Evolutionary conservation across 2,113 vertebrate species (phyloP), one percentile per base, ranked within the genome.

Genomic region (Myodes glareolus): DNA sequence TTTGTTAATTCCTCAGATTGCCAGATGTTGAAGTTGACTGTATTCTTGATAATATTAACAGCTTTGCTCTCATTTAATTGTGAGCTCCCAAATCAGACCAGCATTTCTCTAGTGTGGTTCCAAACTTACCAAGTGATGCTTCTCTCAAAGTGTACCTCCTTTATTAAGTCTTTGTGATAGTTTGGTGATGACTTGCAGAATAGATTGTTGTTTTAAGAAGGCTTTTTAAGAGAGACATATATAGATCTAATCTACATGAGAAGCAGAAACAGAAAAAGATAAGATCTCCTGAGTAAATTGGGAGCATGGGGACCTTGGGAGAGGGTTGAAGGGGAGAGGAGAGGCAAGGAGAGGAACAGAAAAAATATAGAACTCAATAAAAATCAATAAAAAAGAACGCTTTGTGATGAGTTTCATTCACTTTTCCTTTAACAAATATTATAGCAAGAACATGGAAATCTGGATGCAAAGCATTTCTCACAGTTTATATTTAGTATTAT

Each of bases 381-480:
- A 47, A 47, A 47, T 47, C 45, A 47, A 47, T 47, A 47, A 47
- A 47, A 47, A 70, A 72, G 5, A 96, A 61, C 8, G 73, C 72
- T 96, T n/a, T 4, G 25, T 45, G 11, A 78, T 77, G 42, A 88
- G 0, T 88, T 92, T 87, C 85, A 88, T 65, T 23, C 0, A n/a
- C 39, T 82, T 77, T 84, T 88, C 31, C 55, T 72, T 95, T 96
- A 47, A 77, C 9, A 94, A 91, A 11, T 52, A 45, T 33, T 92
- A 36, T 52, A 77, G 0, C 63, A 73, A 93, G 78, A 7, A 75
- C 63, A 84, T 31, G 89, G 9, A 61, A 76, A 77, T 14, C 45
- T 84, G 65, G 77, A 95, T 73, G 6, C 47, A 85, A 61, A 42
- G 33, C 0, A 31, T 72, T 42, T 90, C 92, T 92, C 63, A 78